Evolutionary conservation across 2,888 invertebrate genomes (phyloP).

Genomic region (Drosophila multiciliata): DNA sequence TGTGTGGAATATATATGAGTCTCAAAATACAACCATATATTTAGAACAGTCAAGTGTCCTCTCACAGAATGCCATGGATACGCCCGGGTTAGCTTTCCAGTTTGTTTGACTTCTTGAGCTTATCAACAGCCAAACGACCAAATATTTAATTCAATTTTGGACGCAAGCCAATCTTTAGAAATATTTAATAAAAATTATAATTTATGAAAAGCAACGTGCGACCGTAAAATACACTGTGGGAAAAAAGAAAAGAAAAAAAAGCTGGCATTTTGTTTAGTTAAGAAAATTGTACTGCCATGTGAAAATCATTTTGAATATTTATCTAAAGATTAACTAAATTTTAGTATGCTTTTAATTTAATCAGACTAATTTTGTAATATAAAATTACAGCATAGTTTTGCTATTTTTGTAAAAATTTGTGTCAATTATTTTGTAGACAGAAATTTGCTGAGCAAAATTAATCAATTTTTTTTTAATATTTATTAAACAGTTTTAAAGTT

Average conservation of each 20-base stretch:
- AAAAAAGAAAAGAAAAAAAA: no score
- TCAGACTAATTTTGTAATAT: neutral
- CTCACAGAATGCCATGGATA: slow-evolving; percentile 40
- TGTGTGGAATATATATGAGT: slow-evolving; percentile 50
- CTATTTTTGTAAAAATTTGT: neutral
- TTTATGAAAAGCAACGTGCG: neutral
- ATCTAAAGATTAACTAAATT: neutral
- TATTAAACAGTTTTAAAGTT: neutral
- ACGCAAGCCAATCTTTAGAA: slow-evolving; percentile 22
- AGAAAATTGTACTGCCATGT: neutral
- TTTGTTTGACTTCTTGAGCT: slow-evolving; percentile 41
- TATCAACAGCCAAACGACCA: slow-evolving; percentile 46
- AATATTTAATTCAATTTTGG: slow-evolving; percentile 72
- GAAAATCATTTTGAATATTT: neutral
- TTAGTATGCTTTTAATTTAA: neutral
- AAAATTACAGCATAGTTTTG: neutral
- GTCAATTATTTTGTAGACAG: neutral
- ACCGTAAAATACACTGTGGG: neutral
- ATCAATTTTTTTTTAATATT: neutral
- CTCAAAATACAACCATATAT: slow-evolving; percentile 52
- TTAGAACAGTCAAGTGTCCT: slow-evolving; percentile 57
- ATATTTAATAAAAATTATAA: slow-evolving; percentile 11
- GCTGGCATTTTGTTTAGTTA: neutral
- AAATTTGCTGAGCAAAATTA: neutral
- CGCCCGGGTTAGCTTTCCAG: slow-evolving; percentile 7